phyloP scores from a whole-genome alignment of 2,113 vertebrate genomes.

The Cyprinus carpio region DNA sequence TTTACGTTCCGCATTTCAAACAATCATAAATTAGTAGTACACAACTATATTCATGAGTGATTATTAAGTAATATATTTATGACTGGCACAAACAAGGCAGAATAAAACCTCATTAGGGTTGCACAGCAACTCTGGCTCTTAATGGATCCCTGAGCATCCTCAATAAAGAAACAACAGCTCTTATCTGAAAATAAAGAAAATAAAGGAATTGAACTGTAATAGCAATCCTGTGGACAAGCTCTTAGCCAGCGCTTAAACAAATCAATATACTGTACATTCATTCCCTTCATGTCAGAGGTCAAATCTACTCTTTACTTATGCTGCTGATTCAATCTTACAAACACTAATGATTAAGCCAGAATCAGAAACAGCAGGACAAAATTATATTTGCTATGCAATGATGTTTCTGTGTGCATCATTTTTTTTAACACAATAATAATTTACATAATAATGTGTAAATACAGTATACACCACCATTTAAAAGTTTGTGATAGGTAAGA shows the following conservation, averaged over 20 bases:
- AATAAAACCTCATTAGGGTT: background rate
- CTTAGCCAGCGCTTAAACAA: constrained; percentile 53
- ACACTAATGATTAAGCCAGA: constrained; percentile 74
- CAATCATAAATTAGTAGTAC: background rate
- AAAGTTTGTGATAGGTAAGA: background rate
- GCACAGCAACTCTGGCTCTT: background rate
- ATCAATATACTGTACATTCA: constrained; percentile 50
- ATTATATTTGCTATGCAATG: background rate
- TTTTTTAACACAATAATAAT: background rate
- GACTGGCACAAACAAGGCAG: background rate
- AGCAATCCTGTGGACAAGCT: constrained; percentile 37
- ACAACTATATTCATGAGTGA: background rate
- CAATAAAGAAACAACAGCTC: constrained; percentile 8
- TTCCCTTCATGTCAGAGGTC: constrained; percentile 48
- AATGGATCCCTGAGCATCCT: background rate
- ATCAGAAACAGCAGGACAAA: constrained; percentile 54
- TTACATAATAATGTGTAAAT: background rate
- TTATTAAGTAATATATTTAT: background rate
- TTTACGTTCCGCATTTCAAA: background rate
- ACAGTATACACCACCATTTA: background rate
- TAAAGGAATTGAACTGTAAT: constrained; percentile 18
- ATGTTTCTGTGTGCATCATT: background rate
- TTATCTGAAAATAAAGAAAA: constrained; percentile 38
- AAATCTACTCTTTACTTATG: constrained; percentile 43
- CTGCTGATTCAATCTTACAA: constrained; percentile 62